Evolutionary conservation across 1,140 invertebrate genomes (phyloP).

Genomic region (Teleogryllus occipitalis): DNA sequence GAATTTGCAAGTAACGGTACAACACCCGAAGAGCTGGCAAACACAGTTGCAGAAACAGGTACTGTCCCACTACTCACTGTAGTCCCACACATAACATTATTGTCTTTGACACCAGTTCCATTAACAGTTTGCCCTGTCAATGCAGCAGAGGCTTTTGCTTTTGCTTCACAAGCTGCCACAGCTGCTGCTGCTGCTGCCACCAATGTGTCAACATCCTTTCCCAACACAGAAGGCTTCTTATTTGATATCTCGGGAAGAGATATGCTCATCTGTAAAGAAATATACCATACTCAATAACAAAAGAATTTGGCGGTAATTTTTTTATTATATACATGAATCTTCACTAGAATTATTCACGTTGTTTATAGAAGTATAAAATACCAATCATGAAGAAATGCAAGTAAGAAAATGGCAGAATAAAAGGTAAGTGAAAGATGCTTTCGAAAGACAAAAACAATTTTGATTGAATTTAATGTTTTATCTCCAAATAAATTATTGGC

Average conservation of each 20-base stretch:
- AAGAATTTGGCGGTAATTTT: neutral
- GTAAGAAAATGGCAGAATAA: too few species aligned
- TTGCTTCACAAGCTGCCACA: neutral
- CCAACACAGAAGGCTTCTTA: neutral
- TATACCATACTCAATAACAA: neutral
- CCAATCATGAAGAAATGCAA: too few species aligned
- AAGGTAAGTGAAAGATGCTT: too few species aligned
- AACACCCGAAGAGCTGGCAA: too few species aligned
- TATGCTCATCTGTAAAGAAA: neutral
- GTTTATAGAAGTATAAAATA: neutral
- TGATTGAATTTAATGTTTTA: too few species aligned
- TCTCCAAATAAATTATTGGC: too few species aligned
- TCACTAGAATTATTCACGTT: neutral
- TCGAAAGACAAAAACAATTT: too few species aligned
- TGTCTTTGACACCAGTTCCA: neutral
- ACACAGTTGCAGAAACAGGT: too few species aligned
- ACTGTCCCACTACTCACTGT: too few species aligned
- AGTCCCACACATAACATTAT: too few species aligned
- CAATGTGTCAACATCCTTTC: slow-evolving; percentile 1
- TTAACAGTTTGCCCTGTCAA: neutral
- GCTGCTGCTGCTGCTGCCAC: neutral
- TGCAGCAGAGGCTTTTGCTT: slow-evolving; percentile 15
- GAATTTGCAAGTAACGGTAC: too few species aligned
- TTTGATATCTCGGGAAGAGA: neutral
- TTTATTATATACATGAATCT: neutral